Base-by-base conservation (phyloP, 2,797 vertebrate genomes). In the Naso thynnoides region DNA sequence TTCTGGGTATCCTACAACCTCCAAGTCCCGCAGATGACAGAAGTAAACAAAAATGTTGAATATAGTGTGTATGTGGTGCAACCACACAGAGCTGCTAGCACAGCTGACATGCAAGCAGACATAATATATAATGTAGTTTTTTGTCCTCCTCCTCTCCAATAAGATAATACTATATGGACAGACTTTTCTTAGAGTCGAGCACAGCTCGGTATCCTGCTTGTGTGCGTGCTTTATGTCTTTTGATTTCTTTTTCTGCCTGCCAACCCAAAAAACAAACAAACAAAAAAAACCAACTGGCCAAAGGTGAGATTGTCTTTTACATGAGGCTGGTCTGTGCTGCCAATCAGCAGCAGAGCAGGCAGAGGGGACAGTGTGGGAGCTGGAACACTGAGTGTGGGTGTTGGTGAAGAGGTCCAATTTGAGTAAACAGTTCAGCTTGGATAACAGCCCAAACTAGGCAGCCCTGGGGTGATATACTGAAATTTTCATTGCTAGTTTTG, bases 391-490 rank as follows among this genome's bases (percentile, higher is more conserved):
- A 77, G 60, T 23, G 70, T 76, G 52, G 79, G 63, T 53, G 70
- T 72, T 1, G 9, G 73, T 39, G 55, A 70, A 79, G 29, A 68
- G 44, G 70, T 81, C 65, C 38, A n/a, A 53, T 67, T 53, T 39
- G 49, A 79, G 48, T 58, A 70, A 79, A 83, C 64, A 77, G 64
- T 61, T 76, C 53, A 44, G 44, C 60, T 41, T 77, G 82, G 72
- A 85, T 56, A 82, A 53, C 69, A 67, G 72, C 81, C 81, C 76
- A 48, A 74, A 59, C 60, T 41, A n/a, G 8, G 52, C n/a, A 49
- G 49, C 14, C 47, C 52, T 0, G 49, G 61, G 77, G 78, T 74
- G 39, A 81, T 85, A 78, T 11, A 39, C 42, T 44, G 18, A 11
- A 10, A 57, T 71, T 59, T 27, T 63, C 23, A 42, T 19, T 31